Evolutionary conservation across 2,888 invertebrate species (phyloP).

Genomic region (Frankliniella intonsa): DNA sequence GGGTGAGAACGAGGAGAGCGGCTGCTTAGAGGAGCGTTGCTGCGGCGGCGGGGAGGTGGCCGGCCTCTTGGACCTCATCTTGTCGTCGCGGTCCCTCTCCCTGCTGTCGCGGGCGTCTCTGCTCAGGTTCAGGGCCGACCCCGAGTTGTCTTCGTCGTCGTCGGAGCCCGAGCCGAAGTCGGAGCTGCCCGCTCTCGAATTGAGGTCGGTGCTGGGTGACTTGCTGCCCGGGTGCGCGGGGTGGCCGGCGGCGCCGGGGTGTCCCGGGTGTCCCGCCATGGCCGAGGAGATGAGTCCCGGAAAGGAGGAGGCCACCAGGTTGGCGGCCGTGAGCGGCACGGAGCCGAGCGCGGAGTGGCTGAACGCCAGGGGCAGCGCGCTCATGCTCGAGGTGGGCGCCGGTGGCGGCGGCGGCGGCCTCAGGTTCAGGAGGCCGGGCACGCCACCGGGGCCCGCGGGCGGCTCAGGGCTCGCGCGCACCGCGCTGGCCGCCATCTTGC

Average conservation of each 20-base stretch:
- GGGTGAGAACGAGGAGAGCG: slow-evolving; percentile 52
- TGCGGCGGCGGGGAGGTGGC: slow-evolving; percentile 45
- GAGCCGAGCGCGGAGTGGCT: slow-evolving; percentile 55
- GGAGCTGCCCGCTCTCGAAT: slow-evolving; percentile 49
- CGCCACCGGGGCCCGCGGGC: slow-evolving; percentile 47
- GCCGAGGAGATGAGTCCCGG: slow-evolving; percentile 56
- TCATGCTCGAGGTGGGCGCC: slow-evolving; percentile 54
- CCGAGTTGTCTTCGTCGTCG: slow-evolving; percentile 57
- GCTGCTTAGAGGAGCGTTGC: slow-evolving; percentile 44
- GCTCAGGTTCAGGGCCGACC: slow-evolving; percentile 61
- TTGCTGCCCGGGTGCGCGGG: slow-evolving; percentile 37
- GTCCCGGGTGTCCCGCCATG: slow-evolving; percentile 45
- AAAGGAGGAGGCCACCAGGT: slow-evolving; percentile 59
- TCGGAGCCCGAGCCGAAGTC: slow-evolving; percentile 57
- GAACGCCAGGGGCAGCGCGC: slow-evolving; percentile 45
- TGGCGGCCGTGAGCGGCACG: slow-evolving; percentile 57
- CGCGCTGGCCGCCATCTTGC: slow-evolving; percentile 54
- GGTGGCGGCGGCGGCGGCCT: slow-evolving; percentile 56
- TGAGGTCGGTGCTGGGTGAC: slow-evolving; percentile 44
- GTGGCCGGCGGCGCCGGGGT: slow-evolving; percentile 42
- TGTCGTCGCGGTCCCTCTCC: slow-evolving; percentile 35
- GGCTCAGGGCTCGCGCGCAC: slow-evolving; percentile 43
- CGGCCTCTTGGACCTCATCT: slow-evolving; percentile 39
- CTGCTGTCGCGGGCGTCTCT: slow-evolving; percentile 48
- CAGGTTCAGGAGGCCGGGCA: slow-evolving; percentile 47